These are phyloP conservation scores for Rhynchophorus ferrugineus DNA, from an alignment of 1,140 invertebrate species.

Conservation along the genomic window DNA sequence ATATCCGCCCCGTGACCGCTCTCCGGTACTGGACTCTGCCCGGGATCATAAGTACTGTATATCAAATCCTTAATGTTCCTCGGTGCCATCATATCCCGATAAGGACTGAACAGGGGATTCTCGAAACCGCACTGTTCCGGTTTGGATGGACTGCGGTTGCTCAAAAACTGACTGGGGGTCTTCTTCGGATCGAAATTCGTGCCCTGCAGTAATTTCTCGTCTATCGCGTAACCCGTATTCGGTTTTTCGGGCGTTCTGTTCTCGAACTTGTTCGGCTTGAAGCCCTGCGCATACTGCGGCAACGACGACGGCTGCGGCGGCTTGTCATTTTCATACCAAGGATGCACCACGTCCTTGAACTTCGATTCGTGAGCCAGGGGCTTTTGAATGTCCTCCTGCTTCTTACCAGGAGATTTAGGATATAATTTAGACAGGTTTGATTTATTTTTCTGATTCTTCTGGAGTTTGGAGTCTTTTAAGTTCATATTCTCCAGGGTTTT, in stretches of 20 bases:
- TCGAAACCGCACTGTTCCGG: constrained; percentile 13
- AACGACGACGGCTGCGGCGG: background rate
- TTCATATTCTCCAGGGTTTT: constrained; percentile 14
- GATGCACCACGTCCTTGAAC: constrained; percentile 15
- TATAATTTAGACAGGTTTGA: background rate
- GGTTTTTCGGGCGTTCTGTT: background rate
- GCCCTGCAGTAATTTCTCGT: constrained; percentile 17
- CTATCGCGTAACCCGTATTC: constrained; percentile 7
- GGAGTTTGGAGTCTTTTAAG: constrained; percentile 6
- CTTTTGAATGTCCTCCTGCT: background rate
- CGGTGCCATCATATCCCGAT: constrained; percentile 18
- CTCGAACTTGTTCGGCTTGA: background rate
- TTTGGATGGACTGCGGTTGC: background rate
- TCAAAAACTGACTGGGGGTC: constrained; percentile 20
- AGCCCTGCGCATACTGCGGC: constrained; percentile 3
- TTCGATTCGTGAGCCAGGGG: background rate
- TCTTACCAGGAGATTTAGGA: too few relatives aligned
- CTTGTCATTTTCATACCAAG: constrained; percentile 6
- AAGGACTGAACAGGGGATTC: too few relatives aligned
- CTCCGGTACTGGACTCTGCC: constrained; percentile 4
- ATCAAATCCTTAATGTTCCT: constrained; percentile 29
- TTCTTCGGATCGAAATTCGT: constrained; percentile 21
- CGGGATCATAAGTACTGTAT: constrained; percentile 24
- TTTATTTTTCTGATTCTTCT: background rate
- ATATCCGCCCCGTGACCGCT: background rate